phyloP scores from a whole-genome alignment of 2,797 vertebrate genomes.

The Chloroceryle inda region DNA sequence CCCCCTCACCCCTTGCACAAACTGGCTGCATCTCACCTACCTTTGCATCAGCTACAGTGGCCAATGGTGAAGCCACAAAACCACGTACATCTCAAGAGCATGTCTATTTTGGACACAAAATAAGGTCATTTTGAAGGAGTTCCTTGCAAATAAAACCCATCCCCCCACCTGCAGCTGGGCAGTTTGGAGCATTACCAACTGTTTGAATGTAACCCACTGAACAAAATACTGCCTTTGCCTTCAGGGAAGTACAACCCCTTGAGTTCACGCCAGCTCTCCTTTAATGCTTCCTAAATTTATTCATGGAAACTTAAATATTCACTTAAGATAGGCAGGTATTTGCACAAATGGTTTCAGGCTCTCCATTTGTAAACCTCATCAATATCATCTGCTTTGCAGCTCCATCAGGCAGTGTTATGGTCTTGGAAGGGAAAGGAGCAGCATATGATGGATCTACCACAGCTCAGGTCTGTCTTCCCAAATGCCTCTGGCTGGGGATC shows the following conservation, averaged over 20 bases:
- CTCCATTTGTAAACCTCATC: background rate
- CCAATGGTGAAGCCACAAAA: background rate
- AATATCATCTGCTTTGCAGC: rapidly evolving
- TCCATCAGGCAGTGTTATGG: background rate
- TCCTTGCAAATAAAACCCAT: background rate
- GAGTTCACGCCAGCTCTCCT: background rate
- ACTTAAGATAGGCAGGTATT: background rate
- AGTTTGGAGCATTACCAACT: background rate
- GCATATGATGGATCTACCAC: background rate
- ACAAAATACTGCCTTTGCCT: background rate
- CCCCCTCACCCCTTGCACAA: background rate
- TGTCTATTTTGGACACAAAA: background rate
- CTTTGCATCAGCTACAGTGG: background rate
- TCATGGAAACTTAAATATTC: background rate
- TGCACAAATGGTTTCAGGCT: background rate
- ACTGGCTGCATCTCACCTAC: background rate
- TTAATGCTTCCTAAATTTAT: background rate
- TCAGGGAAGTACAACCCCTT: background rate
- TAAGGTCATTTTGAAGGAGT: background rate
- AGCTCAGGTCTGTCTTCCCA: background rate
- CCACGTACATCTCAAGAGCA: rapidly evolving
- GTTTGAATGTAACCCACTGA: background rate
- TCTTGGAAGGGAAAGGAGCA: background rate
- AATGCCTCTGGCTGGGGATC: background rate
- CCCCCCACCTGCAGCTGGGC: background rate